phyloP scores from a whole-genome alignment of 1,140 invertebrate genomes.

The Papilio polyxenes region DNA sequence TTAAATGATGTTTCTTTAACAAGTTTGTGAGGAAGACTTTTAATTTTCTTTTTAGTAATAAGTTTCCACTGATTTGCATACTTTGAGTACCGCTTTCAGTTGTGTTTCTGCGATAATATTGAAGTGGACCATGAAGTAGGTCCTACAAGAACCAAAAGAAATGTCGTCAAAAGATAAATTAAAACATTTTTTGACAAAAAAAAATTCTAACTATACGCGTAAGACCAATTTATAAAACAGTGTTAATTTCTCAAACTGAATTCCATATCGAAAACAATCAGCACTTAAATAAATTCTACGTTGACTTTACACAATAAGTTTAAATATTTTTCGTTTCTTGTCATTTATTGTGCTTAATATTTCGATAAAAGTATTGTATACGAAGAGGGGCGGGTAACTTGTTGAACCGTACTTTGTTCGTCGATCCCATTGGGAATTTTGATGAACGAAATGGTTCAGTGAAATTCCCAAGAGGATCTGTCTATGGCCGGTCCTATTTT shows the following conservation, averaged over 20 bases:
- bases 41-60: slow-evolving; percentile 18
- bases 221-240: background rate
- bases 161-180: background rate
- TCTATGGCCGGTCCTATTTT: slow-evolving; percentile 9
- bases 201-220: too few relatives aligned
- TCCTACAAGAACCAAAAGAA: background rate
- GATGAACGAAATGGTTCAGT: slow-evolving; percentile 22
- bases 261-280: background rate
- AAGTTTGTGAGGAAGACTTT: slow-evolving; percentile 10
- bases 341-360: slow-evolving; percentile 3
- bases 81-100: background rate
- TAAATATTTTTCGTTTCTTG: background rate
- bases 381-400: background rate
- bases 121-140: background rate
- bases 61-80: slow-evolving; percentile 22
- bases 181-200: background rate
- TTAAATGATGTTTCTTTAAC: slow-evolving; percentile 30
- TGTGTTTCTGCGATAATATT: slow-evolving; percentile 19
- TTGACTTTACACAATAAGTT: background rate
- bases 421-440: slow-evolving; percentile 20
- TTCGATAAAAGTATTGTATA: slow-evolving; percentile 8
- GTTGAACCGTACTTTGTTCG: slow-evolving; percentile 22
- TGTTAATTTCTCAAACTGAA: background rate
- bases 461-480: background rate
- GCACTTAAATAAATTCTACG: background rate